Percentiles rank a stretch among this genome's conserved stretches.
phyloP scores from a whole-genome alignment of 37 sponge, comb jelly and placozoan genomes.

The Ephydatia muelleri region DNA sequence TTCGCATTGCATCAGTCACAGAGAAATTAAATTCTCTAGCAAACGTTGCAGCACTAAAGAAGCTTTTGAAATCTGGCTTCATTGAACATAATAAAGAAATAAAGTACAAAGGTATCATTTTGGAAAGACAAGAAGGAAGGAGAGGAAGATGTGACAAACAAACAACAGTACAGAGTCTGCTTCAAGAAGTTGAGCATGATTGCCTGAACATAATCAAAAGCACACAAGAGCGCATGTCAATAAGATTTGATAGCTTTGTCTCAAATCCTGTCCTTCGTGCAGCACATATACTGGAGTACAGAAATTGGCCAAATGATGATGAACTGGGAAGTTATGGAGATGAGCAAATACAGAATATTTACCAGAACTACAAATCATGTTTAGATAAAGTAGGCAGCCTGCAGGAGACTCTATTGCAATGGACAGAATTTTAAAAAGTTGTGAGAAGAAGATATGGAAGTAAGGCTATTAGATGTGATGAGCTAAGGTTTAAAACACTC shows the following conservation, averaged over 20 bases:
- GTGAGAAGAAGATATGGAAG: not conserved
- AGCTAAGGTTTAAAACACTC: not conserved
- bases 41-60: not conserved
- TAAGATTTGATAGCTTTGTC: not conserved
- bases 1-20: not conserved
- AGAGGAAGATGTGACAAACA: conserved; percentile 1
- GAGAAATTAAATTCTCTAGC: not conserved
- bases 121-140: not conserved
- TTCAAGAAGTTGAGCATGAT: conserved; percentile 1
- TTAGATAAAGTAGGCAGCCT: not conserved
- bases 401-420: not conserved
- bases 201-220: conserved; percentile 1
- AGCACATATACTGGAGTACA: not conserved
- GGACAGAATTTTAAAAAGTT: not conserved
- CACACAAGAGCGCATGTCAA: not conserved
- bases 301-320: no score
- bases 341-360: not conserved
- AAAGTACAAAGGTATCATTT: conserved; percentile 1
- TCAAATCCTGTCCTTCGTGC: not conserved
- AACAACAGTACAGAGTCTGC: not conserved
- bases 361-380: not conserved
- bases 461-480: not conserved
- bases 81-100: not conserved
- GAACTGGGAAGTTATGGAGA: no score
- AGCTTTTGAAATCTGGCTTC: conserved; percentile 1